A percentile compares a stretch with the other conserved stretches of the same genome.
phyloP scores from a whole-genome alignment of 2,888 invertebrate species.

The Clepsis dumicolana region DNA sequence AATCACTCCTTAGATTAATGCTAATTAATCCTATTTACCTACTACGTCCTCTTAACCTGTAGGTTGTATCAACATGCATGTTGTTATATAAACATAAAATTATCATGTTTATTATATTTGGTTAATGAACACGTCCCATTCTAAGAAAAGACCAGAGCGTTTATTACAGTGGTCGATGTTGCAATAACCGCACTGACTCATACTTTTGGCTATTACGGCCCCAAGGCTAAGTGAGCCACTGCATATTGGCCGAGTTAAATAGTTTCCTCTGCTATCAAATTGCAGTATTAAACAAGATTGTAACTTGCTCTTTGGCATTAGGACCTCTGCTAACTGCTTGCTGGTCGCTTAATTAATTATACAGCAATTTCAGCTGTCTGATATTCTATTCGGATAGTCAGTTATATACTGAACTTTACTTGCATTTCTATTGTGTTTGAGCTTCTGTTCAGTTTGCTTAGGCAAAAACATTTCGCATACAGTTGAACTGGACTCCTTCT shows the following conservation, averaged over 20 bases:
- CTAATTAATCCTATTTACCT: background rate
- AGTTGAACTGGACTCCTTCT: too few species aligned
- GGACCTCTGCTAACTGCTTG: constrained; percentile 39
- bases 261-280: constrained; percentile 64
- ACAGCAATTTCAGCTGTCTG: constrained; percentile 33
- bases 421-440: too few species aligned
- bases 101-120: constrained; percentile 49
- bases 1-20: background rate
- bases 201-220: constrained; percentile 66
- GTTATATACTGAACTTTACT: background rate
- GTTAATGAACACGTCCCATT: constrained; percentile 53
- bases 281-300: constrained; percentile 42
- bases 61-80: background rate
- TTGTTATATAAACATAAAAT: background rate
- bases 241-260: constrained; percentile 63
- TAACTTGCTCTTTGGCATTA: constrained; percentile 39
- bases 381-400: constrained; percentile 29
- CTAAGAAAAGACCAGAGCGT: constrained; percentile 54
- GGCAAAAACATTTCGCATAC: background rate
- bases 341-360: constrained; percentile 36
- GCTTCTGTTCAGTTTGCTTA: background rate
- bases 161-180: constrained; percentile 54
- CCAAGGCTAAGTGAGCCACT: constrained; percentile 67
- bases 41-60: background rate
- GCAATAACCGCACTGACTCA: constrained; percentile 70